phyloP scores from a whole-genome alignment of 2,113 vertebrate species.

The Crotalus viridis region DNA sequence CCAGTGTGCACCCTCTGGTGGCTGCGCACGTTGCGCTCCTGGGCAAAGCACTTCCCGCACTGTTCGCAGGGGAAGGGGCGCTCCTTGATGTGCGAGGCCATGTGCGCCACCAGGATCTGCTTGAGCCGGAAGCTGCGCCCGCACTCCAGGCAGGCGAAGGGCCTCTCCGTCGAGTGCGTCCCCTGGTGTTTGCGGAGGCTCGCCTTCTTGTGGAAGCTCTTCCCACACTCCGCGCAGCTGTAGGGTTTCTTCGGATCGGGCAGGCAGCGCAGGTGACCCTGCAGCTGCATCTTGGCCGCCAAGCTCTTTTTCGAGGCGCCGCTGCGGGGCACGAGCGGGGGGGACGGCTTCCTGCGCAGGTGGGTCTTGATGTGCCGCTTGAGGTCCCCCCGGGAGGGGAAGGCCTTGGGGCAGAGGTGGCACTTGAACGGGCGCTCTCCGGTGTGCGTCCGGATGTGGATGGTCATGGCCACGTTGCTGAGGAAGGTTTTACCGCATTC shows the following conservation, averaged over 20 bases:
- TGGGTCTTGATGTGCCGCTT: conserved; percentile 23
- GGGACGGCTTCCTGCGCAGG: neutral
- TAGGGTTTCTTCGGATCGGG: conserved; percentile 32
- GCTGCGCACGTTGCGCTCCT: neutral
- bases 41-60: conserved; percentile 10
- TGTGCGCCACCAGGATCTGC: neutral
- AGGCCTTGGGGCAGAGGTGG: conserved; percentile 27
- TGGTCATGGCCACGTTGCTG: conserved; percentile 60
- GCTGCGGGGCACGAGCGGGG: no score
- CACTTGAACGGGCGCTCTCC: conserved; percentile 65
- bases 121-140: conserved; percentile 46
- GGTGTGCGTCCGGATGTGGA: conserved; percentile 64
- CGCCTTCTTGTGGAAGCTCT: conserved; percentile 55
- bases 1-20: conserved; percentile 11
- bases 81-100: neutral
- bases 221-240: conserved; percentile 52
- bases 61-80: neutral
- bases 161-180: conserved; percentile 54
- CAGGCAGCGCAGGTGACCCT: neutral
- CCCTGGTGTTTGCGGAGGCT: conserved; percentile 52
- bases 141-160: conserved; percentile 59
- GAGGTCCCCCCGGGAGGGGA: conserved; percentile 25
- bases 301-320: neutral
- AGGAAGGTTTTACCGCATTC: conserved; percentile 11
- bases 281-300: neutral